These are phyloP conservation scores for Tineola bisselliella DNA, from an alignment of 2,888 invertebrate species.

Conservation along the genomic window DNA sequence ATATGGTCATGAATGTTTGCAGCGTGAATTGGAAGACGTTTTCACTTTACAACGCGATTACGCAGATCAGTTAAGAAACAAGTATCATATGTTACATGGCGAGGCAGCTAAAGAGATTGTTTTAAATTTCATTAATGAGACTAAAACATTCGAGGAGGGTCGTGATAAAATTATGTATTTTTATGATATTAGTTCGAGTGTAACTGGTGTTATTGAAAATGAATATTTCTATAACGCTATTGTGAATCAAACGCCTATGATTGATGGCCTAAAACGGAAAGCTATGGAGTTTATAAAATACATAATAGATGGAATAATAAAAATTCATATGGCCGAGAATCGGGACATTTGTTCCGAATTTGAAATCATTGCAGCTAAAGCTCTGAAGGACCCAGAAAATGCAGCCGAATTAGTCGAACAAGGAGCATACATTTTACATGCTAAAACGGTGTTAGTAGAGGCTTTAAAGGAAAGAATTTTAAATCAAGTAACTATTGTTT, in stretches of 20 bases:
- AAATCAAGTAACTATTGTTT: conserved; percentile 71
- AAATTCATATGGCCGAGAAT: conserved; percentile 73
- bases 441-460: conserved; percentile 76
- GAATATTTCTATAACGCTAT: conserved; percentile 75
- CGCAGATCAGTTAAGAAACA: conserved; percentile 53
- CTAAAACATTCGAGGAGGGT: conserved; percentile 67
- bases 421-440: conserved; percentile 82
- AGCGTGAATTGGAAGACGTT: conserved; percentile 56
- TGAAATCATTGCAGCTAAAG: conserved; percentile 73
- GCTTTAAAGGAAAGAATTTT: conserved; percentile 76
- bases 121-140: conserved; percentile 52
- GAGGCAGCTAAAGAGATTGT: conserved; percentile 52
- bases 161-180: conserved; percentile 71
- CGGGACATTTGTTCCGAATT: conserved; percentile 76
- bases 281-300: conserved; percentile 68
- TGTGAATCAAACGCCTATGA: conserved; percentile 71
- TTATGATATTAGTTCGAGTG: conserved; percentile 66
- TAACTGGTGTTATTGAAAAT: conserved; percentile 71
- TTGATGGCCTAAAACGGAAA: conserved; percentile 68
- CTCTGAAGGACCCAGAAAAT: conserved; percentile 77
- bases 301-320: conserved; percentile 71
- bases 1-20: conserved; percentile 61
- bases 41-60: conserved; percentile 69
- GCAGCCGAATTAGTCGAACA: conserved; percentile 85
- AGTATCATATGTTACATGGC: conserved; percentile 69